Evolutionary conservation across 2,888 invertebrate genomes (phyloP), one percentile per base, ranked within the genome.

Genomic region (Platycheirus rosarum): DNA sequence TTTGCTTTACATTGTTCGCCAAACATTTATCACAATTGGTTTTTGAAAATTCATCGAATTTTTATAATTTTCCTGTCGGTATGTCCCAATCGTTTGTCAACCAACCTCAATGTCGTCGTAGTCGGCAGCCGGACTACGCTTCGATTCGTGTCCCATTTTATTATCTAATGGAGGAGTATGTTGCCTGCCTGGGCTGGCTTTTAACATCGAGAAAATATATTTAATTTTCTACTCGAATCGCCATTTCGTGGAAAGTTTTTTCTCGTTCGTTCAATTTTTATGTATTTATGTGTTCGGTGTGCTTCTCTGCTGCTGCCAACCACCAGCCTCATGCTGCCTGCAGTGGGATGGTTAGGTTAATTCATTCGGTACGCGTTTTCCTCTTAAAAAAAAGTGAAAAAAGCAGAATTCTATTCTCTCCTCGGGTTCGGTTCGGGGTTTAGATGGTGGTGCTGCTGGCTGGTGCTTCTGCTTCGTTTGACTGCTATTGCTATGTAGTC

Each of bases 291-390:
- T 80, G 23, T 2, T 23, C 3, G 73, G 42, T 63, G 51, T 55
- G 35, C 55, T 40, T 18, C 37, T 55, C 35, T 35, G n/a, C 55
- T 55, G 26, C 40, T 18, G 23, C 57, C 57, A 57, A 40, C 57
- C 57, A 57, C 57, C 57, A 40, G 40, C 57, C 57, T 57, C 57
- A 57, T 57, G 57, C 57, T 57, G 40, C 55, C 65, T 80, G 70
- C 80, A 80, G 76, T 80, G 76, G 80, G 70, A 80, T 76, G 80
- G 80, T 76, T 80, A 76, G 80, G 80, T 76, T 80, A 76, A 80
- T 76, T 71, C 80, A 76, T 80, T 80, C 65, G 65, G 70, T 80
- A 55, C 76, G 80, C 76, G 80, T 76, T 80, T 80, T 80, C 29
- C 26, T 60, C 70, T 66, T 13, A 26, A 66, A 42, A 49, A 20